A percentile compares a stretch with the other conserved stretches of the same genome.
Evolutionary conservation across 2,797 vertebrate genomes (phyloP).

Genomic region (Pogonophryne albipinna): DNA sequence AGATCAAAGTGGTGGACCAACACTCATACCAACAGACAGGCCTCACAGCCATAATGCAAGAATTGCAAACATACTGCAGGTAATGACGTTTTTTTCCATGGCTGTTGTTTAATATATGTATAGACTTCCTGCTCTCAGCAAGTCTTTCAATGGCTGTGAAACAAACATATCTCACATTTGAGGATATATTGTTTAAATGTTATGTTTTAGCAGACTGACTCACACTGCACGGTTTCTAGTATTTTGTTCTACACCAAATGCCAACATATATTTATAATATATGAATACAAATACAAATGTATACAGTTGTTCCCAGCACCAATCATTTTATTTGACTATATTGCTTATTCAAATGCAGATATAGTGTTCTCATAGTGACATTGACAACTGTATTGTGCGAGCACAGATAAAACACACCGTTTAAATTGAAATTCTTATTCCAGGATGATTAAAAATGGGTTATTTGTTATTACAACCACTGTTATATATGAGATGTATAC

Average conservation of each 20-base stretch:
- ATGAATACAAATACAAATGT: not conserved
- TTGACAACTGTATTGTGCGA: not conserved
- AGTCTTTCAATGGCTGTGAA: not conserved
- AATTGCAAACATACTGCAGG: not conserved
- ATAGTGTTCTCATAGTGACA: not conserved
- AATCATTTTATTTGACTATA: not conserved
- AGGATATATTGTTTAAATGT: not conserved
- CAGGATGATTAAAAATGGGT: not conserved
- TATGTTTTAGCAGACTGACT: not conserved
- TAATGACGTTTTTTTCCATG: not conserved
- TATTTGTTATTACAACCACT: not conserved
- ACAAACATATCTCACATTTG: not conserved
- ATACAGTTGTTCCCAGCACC: not conserved
- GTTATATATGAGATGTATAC: not conserved
- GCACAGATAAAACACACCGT: not conserved
- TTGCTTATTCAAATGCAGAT: not conserved
- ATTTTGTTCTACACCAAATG: not conserved
- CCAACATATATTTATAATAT: not conserved
- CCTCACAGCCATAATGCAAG: not conserved
- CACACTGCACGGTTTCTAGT: not conserved
- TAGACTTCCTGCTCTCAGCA: not conserved
- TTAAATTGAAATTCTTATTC: conserved; percentile 3
- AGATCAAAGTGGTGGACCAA: not conserved
- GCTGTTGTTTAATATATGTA: not conserved
- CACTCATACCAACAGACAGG: not conserved